A percentile compares a stretch with the other conserved stretches of the same genome.
Conservation (phyloP, 2,888 invertebrate genomes). For the Sipha maydis region DNA sequence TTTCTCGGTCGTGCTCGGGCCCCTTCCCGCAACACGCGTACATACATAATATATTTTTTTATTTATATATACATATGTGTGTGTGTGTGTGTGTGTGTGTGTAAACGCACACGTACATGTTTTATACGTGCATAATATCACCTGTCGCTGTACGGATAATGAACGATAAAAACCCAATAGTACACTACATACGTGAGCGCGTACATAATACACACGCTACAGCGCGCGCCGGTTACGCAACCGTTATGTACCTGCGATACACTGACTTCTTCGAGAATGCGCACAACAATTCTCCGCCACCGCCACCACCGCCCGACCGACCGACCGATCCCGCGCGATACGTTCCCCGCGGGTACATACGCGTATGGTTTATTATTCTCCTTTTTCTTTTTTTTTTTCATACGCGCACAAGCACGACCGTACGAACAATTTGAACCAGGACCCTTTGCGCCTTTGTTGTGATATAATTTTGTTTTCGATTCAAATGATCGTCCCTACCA, state of each 20-base stretch:
- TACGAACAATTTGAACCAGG: too few relatives aligned
- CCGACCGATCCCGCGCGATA: not conserved
- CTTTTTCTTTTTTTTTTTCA: too few relatives aligned
- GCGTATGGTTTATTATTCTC: too few relatives aligned
- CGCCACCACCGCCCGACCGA: not conserved
- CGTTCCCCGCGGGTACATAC: not conserved
- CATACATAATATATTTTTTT: not conserved
- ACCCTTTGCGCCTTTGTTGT: too few relatives aligned
- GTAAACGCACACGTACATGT: not conserved
- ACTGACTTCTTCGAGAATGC: not conserved
- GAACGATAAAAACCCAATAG: constrained; percentile 38
- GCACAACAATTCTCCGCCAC: not conserved
- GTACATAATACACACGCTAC: not conserved
- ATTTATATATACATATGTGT: not conserved
- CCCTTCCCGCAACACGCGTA: constrained; percentile 40
- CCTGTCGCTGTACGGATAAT: constrained; percentile 48
- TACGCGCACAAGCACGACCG: too few relatives aligned
- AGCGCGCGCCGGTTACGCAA: not conserved
- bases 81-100: not conserved
- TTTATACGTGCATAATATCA: constrained; percentile 49
- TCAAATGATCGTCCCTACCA: too few relatives aligned
- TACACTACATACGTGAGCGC: not conserved
- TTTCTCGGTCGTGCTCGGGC: constrained; percentile 61
- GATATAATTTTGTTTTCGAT: too few relatives aligned
- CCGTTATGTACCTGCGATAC: not conserved